Percentiles rank a stretch among this genome's conserved stretches.
These are phyloP conservation scores for Leucophora obtusa DNA, from an alignment of 2,888 invertebrate genomes.

Conservation along the genomic window DNA sequence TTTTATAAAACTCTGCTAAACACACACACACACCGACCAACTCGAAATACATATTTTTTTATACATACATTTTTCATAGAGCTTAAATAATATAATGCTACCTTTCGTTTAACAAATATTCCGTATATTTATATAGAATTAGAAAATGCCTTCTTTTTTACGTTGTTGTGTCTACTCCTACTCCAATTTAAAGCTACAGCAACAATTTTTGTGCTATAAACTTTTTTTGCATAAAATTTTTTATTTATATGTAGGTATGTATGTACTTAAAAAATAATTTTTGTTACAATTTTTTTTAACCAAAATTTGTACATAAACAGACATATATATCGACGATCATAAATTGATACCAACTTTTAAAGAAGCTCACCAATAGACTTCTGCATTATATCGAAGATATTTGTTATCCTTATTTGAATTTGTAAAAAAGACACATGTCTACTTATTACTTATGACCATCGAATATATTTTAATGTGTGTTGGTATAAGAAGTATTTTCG, in stretches of 20 bases:
- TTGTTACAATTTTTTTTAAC: slow-evolving; percentile 44
- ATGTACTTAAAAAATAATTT: slow-evolving; percentile 11
- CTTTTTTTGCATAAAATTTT: slow-evolving; percentile 13
- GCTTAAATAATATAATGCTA: slow-evolving; percentile 45
- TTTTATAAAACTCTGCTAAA: slow-evolving; percentile 43
- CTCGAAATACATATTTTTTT: too few relatives aligned
- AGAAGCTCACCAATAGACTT: too few relatives aligned
- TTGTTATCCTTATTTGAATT: too few relatives aligned
- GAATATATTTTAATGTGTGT: slow-evolving; percentile 5
- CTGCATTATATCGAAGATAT: too few relatives aligned
- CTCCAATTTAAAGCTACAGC: slow-evolving; percentile 33
- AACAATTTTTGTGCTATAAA: slow-evolving; percentile 38
- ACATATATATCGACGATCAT: neutral
- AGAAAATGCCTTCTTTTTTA: slow-evolving; percentile 26
- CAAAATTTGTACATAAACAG: slow-evolving; percentile 24
- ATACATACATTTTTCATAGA: slow-evolving; percentile 8
- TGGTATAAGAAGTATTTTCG: neutral
- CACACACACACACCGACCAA: slow-evolving; percentile 9
- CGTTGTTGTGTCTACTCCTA: slow-evolving; percentile 10
- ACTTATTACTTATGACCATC: too few relatives aligned
- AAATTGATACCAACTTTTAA: neutral
- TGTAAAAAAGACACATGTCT: too few relatives aligned
- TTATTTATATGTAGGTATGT: neutral
- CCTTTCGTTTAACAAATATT: slow-evolving; percentile 32
- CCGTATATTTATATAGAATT: neutral